A percentile compares a stretch with the other conserved stretches of the same genome.
phyloP scores from a whole-genome alignment of 2,888 invertebrate species.

The Tinea semifulvella region DNA sequence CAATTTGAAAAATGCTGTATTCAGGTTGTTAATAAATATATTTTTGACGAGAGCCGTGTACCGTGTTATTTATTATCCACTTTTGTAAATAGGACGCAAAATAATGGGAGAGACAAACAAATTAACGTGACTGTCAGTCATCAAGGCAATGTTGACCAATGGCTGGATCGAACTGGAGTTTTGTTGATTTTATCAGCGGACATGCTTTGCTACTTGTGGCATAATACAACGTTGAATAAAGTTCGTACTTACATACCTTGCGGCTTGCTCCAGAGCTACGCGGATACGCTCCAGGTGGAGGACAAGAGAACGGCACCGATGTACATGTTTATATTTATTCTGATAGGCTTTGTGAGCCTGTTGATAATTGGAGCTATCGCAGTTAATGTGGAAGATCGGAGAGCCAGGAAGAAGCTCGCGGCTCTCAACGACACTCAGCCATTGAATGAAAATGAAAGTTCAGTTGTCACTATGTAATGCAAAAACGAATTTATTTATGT shows the following conservation, averaged over 20 bases:
- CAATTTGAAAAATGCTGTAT: constrained; percentile 42
- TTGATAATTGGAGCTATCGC: constrained; percentile 35
- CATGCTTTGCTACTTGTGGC: constrained; percentile 50
- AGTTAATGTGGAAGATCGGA: constrained; percentile 28
- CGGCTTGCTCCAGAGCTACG: constrained; percentile 42
- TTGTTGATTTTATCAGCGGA: constrained; percentile 34
- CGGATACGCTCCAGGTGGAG: constrained; percentile 40
- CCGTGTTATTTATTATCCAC: constrained; percentile 55
- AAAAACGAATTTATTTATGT: too few species aligned
- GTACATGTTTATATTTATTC: constrained; percentile 47
- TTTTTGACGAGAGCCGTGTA: constrained; percentile 42
- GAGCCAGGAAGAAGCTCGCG: constrained; percentile 23
- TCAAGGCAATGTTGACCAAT: constrained; percentile 31
- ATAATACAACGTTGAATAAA: constrained; percentile 35
- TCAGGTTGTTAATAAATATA: constrained; percentile 39
- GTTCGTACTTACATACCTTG: constrained; percentile 42
- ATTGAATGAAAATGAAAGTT: not conserved
- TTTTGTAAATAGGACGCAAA: constrained; percentile 33
- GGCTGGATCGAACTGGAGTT: constrained; percentile 29
- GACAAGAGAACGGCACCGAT: constrained; percentile 35
- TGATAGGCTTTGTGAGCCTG: constrained; percentile 33
- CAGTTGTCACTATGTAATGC: too few species aligned
- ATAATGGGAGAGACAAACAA: constrained; percentile 22
- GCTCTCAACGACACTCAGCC: not conserved
- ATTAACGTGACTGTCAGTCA: constrained; percentile 42